Evolutionary conservation across 2,797 vertebrate genomes (phyloP), one percentile per base, ranked within the genome.

Genomic region (Epinephelus coioides): DNA sequence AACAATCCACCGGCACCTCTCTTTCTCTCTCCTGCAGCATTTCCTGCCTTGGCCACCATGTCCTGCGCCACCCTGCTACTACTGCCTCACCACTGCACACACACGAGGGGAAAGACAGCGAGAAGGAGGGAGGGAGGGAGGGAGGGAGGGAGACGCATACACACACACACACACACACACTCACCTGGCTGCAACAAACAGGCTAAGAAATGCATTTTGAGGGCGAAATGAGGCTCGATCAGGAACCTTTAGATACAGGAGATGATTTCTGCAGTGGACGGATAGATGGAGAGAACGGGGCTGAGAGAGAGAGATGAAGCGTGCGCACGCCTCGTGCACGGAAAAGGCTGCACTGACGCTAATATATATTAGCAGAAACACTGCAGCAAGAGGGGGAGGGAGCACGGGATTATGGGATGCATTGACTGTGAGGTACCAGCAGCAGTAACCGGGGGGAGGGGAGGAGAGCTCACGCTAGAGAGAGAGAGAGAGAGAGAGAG

Each of bases 281-380:
- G 75, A 83, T 56, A 60, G 67, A 66, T 17, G 17, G 27, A 49
- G 76, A 61, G 66, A 71, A 76, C 3, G 49, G 75, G 59, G 56
- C 17, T 27, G 25, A 55, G 53, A 54, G 43, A 65, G 55, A 83
- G 55, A 66, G 65, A 82, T 44, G 25, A 54, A 47, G 19, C 17
- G 73, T 78, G 54, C 82, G 68, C 75, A 49, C 14, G 5, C 82
- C 81, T 81, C 13, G 51, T 76, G 83, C 89, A 82, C 25, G 18
- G 15, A 47, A 47, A 75, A 76, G 78, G 87, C 89, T 87, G 89
- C 90, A 88, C 85, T 92, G 92, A 92, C 76, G 88, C 91, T 94
- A 93, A 95, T 93, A 94, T 93, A 95, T 92, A 94, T 95, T 95
- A 95, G 91, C 89, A 93, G 91, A 93, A 95, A 94, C 91, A 93